Percentiles rank a stretch among this genome's conserved stretches.
These are phyloP conservation scores for Eristalinus sepulchralis DNA, from an alignment of 2,888 invertebrate genomes.

Conservation along the genomic window DNA sequence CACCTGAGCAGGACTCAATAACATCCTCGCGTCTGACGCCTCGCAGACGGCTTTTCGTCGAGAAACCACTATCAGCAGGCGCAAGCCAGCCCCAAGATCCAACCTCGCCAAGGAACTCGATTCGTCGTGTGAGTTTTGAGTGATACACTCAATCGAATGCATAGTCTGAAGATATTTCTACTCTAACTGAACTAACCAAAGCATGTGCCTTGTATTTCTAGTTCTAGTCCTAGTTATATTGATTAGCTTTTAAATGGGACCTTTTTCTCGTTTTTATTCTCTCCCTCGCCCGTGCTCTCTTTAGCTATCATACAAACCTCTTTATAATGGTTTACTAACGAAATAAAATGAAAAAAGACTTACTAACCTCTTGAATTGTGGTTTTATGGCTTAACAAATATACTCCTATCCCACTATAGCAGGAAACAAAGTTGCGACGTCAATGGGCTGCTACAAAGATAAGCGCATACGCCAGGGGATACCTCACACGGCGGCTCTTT, in stretches of 20 bases:
- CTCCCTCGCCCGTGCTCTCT: conserved; percentile 47
- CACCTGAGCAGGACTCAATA: conserved; percentile 41
- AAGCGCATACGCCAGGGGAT: conserved; percentile 88
- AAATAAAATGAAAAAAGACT: conserved; percentile 61
- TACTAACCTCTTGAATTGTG: conserved; percentile 60
- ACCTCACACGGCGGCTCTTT: conserved; percentile 90
- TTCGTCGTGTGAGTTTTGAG: conserved; percentile 69
- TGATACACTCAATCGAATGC: conserved; percentile 31
- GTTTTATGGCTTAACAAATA: conserved; percentile 42
- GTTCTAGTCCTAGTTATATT: conserved; percentile 57
- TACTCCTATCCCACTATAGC: conserved; percentile 13
- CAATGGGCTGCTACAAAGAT: conserved; percentile 85
- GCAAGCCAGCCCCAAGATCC: conserved; percentile 11
- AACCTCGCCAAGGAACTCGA: conserved; percentile 22
- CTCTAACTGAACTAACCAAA: conserved; percentile 55
- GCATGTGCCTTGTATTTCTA: conserved; percentile 72
- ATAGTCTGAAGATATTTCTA: conserved; percentile 45
- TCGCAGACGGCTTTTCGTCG: conserved; percentile 44
- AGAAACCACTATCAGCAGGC: conserved; percentile 1
- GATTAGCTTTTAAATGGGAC: conserved; percentile 49
- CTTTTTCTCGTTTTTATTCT: conserved; percentile 16
- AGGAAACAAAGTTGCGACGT: conserved; percentile 39
- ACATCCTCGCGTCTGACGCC: conserved; percentile 23
- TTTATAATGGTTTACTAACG: conserved; percentile 67
- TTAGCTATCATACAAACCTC: conserved; percentile 41